Evolutionary conservation across 2,113 vertebrate genomes (phyloP).

Genomic region (Struthidea cinerea): DNA sequence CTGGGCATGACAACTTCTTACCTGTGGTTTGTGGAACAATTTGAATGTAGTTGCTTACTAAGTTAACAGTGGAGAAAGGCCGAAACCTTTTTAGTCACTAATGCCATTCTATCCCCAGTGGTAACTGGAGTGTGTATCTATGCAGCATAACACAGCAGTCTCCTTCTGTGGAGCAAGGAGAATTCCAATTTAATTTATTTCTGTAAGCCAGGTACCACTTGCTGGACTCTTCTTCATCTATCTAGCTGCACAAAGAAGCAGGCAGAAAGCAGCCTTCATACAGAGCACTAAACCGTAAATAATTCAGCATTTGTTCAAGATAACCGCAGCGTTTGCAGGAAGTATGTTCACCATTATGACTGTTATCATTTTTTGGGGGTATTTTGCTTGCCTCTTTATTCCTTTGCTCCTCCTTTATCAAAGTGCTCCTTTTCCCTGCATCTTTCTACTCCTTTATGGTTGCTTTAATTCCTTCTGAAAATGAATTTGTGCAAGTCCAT

Average conservation of each 20-base stretch:
- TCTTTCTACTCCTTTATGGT: background rate
- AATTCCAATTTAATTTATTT: conserved; percentile 2
- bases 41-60: background rate
- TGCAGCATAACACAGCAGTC: background rate
- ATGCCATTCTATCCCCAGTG: background rate
- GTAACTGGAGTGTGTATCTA: background rate
- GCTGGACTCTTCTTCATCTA: background rate
- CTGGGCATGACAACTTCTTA: background rate
- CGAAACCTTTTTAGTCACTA: background rate
- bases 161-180: background rate
- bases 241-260: background rate
- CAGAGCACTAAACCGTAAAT: background rate
- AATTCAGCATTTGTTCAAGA: conserved; percentile 34
- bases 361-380: background rate
- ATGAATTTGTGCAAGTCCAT: background rate
- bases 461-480: background rate
- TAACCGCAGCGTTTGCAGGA: background rate
- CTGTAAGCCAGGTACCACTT: background rate
- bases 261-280: background rate
- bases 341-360: background rate
- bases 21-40: background rate
- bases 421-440: background rate
- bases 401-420: background rate
- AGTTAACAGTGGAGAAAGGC: background rate
- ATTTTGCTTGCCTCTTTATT: background rate